Percentiles rank a stretch among this genome's conserved stretches.
Evolutionary conservation across 2,888 invertebrate genomes (phyloP).

Genomic region (Phytoseiulus persimilis): DNA sequence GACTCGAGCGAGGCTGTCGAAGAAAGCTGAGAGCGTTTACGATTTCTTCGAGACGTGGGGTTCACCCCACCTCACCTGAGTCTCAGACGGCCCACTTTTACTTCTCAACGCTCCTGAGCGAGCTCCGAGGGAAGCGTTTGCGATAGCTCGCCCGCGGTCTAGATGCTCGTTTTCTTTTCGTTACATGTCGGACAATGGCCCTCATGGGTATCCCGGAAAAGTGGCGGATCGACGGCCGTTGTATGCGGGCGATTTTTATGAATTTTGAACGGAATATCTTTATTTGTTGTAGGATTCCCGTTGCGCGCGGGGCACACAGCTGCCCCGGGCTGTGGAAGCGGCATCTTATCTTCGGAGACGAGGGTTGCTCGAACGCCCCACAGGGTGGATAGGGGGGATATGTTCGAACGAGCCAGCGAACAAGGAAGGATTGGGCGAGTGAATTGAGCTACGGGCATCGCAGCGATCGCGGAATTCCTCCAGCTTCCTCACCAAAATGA

Average conservation of each 20-base stretch:
- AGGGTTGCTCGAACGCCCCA: neutral
- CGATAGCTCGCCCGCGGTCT: neutral
- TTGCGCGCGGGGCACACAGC: neutral
- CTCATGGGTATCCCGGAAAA: neutral
- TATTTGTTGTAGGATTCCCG: constrained; percentile 37
- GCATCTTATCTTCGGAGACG: neutral
- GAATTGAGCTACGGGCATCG: neutral
- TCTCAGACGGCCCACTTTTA: neutral
- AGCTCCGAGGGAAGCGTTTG: neutral
- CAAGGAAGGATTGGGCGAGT: neutral
- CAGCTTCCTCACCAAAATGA: neutral
- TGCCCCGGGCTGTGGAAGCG: neutral
- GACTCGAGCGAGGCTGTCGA: neutral
- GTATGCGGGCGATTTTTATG: constrained; percentile 38
- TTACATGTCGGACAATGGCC: neutral
- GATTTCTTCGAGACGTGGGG: neutral
- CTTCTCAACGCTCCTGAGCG: neutral
- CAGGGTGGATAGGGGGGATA: neutral
- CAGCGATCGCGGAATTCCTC: neutral
- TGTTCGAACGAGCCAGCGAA: neutral
- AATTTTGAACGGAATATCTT: constrained; percentile 39
- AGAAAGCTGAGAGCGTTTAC: neutral
- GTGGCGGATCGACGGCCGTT: neutral
- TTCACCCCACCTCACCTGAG: neutral
- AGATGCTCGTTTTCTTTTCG: constrained; percentile 1